Evolutionary conservation across 1,140 invertebrate species (phyloP).

Genomic region (Pseudomyrmex pallidus): DNA sequence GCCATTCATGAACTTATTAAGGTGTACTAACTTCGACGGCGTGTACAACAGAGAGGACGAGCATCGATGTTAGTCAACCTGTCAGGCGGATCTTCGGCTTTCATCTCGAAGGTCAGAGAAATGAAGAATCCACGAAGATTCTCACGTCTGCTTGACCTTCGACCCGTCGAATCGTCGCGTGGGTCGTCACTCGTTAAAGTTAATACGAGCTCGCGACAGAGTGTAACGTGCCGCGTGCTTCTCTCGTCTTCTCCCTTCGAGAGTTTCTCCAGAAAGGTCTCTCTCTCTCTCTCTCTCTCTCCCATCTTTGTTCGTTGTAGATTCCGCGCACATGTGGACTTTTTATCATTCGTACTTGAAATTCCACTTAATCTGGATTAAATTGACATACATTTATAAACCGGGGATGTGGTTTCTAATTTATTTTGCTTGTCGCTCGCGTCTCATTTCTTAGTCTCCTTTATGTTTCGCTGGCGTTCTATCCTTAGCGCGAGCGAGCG

Average conservation of each 20-base stretch:
- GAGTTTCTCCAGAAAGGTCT: neutral
- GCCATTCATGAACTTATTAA: conserved; percentile 12
- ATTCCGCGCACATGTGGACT: no score
- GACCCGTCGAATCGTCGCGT: conserved; percentile 77
- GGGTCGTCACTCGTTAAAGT: conserved; percentile 79
- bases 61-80: conserved; percentile 45
- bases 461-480: conserved; percentile 30
- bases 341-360: no score
- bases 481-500: conserved; percentile 19
- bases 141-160: conserved; percentile 80
- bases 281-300: neutral
- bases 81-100: conserved; percentile 55
- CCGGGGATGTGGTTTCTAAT: neutral
- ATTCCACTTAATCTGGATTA: no score
- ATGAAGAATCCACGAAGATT: conserved; percentile 74
- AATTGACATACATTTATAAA: no score
- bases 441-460: conserved; percentile 15
- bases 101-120: conserved; percentile 69
- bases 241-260: neutral
- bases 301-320: neutral
- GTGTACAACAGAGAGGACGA: conserved; percentile 4
- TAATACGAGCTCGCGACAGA: conserved; percentile 77
- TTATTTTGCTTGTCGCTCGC: neutral
- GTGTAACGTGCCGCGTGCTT: conserved; percentile 29
- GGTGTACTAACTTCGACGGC: neutral